Base-by-base conservation (phyloP, 2,888 invertebrate species). In the Apodemia hepburni region DNA sequence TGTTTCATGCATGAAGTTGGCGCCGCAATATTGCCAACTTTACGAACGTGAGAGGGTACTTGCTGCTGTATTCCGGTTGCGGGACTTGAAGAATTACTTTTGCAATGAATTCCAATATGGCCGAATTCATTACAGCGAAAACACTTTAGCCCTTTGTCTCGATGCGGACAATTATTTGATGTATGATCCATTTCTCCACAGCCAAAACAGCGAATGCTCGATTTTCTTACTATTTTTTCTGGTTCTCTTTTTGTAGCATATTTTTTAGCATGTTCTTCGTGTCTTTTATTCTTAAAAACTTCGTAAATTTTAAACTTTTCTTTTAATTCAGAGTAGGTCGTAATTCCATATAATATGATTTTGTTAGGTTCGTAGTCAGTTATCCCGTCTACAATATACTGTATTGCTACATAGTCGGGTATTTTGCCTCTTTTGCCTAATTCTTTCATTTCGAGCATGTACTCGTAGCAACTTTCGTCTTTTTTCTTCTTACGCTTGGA, bases 361-460 rank as follows among this genome's bases (percentile, higher is more conserved):
- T 9, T 33, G 33, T 33, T 33, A 9, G 33, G 33, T 9, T 33
- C 33, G 9, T 33, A 33, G 9, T 33, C 33, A 1, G 33, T 33
- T 7, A 33, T 33, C 33, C 9, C 33, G 33, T 33, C 33, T 33
- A 33, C 33, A 33, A 9, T 33, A 9, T 33, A 33, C 9, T 33
- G 33, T 9, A 33, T 33, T 9, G 33, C 33, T 33, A 33, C 33
- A 9, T 33, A 33, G 33, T 33, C 45, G 0, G 45, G 15, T 12
- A 45, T n/a, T 45, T 45, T 45, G 45, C 45, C 45, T n/a, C n/a
- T 45, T 45, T n/a, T 45, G 45, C n/a, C n/a, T 15, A 45, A 45
- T n/a, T 45, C 45, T 45, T 45, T 45, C 45, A 45, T 45, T n/a
- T n/a, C n/a, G n/a, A 45, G 45, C 45, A 45, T 45, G n/a, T 45